A percentile compares a stretch with the other conserved stretches of the same genome.
phyloP scores from a whole-genome alignment of 2,888 invertebrate genomes.

The Papilio gigon region DNA sequence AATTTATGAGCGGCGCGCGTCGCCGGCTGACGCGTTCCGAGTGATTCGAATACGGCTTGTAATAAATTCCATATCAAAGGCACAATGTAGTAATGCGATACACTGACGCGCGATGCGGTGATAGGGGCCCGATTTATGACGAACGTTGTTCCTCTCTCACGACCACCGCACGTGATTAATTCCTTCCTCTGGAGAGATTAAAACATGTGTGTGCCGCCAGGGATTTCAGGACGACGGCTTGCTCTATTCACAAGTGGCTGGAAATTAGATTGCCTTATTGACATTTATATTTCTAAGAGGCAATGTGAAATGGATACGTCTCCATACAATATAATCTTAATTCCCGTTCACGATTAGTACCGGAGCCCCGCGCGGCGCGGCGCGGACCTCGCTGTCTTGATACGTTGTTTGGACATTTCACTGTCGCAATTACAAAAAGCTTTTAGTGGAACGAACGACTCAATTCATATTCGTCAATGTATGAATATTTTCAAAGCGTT shows the following conservation, averaged over 20 bases:
- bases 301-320: not conserved
- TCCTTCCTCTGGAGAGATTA: conserved; percentile 34
- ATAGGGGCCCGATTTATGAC: conserved; percentile 72
- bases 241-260: not conserved
- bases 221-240: not conserved
- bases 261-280: not conserved
- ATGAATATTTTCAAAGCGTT: conserved; percentile 4
- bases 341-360: conserved; percentile 8
- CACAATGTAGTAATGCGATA: conserved; percentile 77
- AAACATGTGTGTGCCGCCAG: not conserved
- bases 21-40: conserved; percentile 69
- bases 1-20: conserved; percentile 73
- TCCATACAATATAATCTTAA: conserved; percentile 21
- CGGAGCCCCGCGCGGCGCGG: not conserved
- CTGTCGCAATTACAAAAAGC: conserved; percentile 34
- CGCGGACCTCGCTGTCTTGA: conserved; percentile 7
- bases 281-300: not conserved
- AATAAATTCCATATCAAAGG: conserved; percentile 77
- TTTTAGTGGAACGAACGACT: conserved; percentile 39
- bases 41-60: conserved; percentile 68
- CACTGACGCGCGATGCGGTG: conserved; percentile 68
- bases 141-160: conserved; percentile 51
- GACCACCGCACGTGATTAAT: conserved; percentile 40
- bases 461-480: conserved; percentile 8
- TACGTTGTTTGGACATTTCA: conserved; percentile 27